A percentile compares a stretch with the other conserved stretches of the same genome.
Evolutionary conservation across 1,140 invertebrate genomes (phyloP).

Genomic region (Meloidogyne exigua): DNA sequence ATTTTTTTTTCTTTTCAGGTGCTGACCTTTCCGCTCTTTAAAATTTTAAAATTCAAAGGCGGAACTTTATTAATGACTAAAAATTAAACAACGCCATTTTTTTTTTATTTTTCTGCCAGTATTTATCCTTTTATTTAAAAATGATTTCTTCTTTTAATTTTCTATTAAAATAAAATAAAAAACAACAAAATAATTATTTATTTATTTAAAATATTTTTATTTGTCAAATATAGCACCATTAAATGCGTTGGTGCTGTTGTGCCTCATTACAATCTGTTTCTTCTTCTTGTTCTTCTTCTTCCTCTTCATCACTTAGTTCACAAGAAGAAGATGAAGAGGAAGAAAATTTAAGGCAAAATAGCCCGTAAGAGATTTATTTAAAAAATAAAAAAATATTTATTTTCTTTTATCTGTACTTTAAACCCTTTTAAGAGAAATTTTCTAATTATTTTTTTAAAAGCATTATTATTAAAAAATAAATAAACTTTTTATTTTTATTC

Average conservation of each 20-base stretch:
- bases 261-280: background rate
- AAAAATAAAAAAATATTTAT: too few relatives aligned
- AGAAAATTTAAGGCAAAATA: background rate
- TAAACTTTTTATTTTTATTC: background rate
- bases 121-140: background rate
- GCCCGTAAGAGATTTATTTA: background rate
- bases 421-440: too few relatives aligned
- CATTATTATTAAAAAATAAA: background rate
- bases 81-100: background rate
- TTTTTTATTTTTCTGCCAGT: background rate
- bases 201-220: background rate
- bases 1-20: background rate
- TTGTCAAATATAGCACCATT: background rate
- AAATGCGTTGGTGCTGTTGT: conserved; percentile 25
- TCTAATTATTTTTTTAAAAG: too few relatives aligned
- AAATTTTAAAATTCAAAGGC: background rate
- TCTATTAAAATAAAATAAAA: background rate
- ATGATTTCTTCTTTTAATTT: background rate
- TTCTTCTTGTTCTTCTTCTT: conserved; percentile 10
- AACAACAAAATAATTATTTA: background rate
- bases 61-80: background rate
- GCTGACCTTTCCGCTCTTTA: background rate
- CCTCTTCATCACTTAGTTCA: background rate
- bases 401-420: too few relatives aligned
- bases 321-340: background rate